Conservation (phyloP, 1,140 invertebrate genomes). For the Drosophila nigromelanica region DNA sequence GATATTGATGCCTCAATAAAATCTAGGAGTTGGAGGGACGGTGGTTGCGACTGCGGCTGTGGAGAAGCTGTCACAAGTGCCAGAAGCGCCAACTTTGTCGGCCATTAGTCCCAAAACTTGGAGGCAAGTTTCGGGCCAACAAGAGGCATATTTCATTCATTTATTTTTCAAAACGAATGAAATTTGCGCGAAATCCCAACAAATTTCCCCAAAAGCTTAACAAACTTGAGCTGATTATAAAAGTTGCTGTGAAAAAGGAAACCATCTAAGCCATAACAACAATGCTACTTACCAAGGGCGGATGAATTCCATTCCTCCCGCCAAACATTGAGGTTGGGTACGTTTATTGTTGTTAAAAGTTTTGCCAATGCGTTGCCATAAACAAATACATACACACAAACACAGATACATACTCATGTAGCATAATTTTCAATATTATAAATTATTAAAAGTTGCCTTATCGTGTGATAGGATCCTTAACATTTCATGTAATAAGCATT, state of each 20-base stretch:
- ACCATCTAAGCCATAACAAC: conserved; percentile 33
- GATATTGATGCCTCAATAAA: conserved; percentile 37
- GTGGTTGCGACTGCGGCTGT: background rate
- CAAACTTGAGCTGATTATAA: conserved; percentile 80
- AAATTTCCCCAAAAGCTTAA: conserved; percentile 78
- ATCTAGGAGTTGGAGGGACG: background rate
- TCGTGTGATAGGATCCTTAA: conserved; percentile 40
- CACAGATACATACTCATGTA: conserved; percentile 4
- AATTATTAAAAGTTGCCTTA: conserved; percentile 64
- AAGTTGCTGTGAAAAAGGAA: conserved; percentile 56
- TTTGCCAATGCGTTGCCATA: conserved; percentile 51
- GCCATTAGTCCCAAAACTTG: conserved; percentile 37
- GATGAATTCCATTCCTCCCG: conserved; percentile 12
- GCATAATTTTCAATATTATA: conserved; percentile 33
- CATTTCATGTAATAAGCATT: conserved; percentile 39
- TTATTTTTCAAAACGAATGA: conserved; percentile 42
- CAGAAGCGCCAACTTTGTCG: conserved; percentile 25
- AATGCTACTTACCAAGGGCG: conserved; percentile 12
- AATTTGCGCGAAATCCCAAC: conserved; percentile 77
- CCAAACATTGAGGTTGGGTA: conserved; percentile 39
- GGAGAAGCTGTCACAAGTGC: conserved; percentile 26
- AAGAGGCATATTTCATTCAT: conserved; percentile 37
- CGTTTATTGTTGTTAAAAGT: conserved; percentile 58
- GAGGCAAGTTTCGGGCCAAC: conserved; percentile 13
- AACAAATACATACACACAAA: conserved; percentile 13